A percentile compares a stretch with the other conserved stretches of the same genome.
Conservation (phyloP, 1,140 invertebrate genomes). For the Elymnias hypermnestra region DNA sequence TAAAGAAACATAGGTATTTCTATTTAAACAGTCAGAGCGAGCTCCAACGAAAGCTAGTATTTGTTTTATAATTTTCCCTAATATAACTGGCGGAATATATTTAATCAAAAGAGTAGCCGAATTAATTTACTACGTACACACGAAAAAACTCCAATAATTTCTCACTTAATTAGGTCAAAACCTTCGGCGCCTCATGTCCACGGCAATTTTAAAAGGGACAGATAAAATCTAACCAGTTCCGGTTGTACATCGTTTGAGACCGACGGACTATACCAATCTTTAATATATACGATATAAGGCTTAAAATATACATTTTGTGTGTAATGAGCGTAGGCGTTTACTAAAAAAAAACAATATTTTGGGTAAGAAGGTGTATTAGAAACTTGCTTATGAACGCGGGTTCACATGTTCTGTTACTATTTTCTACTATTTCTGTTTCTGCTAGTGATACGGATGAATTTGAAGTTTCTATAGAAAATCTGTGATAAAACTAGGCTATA, state of each 20-base stretch:
- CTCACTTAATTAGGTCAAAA: constrained; percentile 21
- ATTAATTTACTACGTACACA: not conserved
- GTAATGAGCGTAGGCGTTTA: not conserved
- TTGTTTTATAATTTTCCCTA: not conserved
- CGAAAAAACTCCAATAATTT: constrained; percentile 12
- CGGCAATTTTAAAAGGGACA: constrained; percentile 14
- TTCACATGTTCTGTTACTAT: not conserved
- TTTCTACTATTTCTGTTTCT: too few species aligned
- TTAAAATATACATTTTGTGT: not conserved
- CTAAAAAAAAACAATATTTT: constrained; percentile 1
- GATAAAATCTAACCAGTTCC: constrained; percentile 21
- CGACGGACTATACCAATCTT: not conserved
- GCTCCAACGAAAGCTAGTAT: too few species aligned
- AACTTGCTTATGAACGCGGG: not conserved
- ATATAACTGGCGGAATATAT: not conserved
- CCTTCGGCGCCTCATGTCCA: constrained; percentile 19
- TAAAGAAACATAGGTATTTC: too few species aligned
- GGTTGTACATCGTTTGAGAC: constrained; percentile 3
- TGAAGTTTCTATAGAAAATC: too few species aligned
- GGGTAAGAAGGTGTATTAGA: not conserved
- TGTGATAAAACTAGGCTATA: too few species aligned
- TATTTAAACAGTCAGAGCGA: too few species aligned
- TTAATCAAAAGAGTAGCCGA: constrained; percentile 1
- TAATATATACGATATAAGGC: not conserved
- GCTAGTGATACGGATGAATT: too few species aligned